Base-by-base conservation (phyloP, 2,113 vertebrate species). In the Indri indri region DNA sequence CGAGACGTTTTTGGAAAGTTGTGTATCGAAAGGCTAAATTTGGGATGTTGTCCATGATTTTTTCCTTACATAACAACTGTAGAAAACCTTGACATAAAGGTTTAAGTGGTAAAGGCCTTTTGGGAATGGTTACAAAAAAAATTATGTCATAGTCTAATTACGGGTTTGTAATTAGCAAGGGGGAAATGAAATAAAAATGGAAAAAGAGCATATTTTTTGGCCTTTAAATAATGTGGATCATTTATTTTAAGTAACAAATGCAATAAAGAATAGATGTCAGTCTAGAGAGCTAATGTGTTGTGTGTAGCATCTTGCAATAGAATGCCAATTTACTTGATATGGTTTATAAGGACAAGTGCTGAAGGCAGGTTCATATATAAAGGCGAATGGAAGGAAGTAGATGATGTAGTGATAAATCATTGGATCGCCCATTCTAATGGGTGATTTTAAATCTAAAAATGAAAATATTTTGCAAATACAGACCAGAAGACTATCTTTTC, bases 221-320 rank as follows among this genome's bases (percentile, higher is more conserved):
- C 22, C 50, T 88, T 76, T 85, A 81, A 54, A 10, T 95, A 85
- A 74, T 66, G 8, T 77, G 54, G 8, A 16, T 54, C 16, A 40
- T 91, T 96, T 54, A n/a, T 61, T 91, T 86, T 87, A 93, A 87
- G 57, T 71, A 54, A 57, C 9, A 54, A 81, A 79, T 71, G 27
- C 40, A 63, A 40, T 83, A 47, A 84, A 95, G 10, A 63, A 20
- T 76, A 57, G 34, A 54, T 74, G 68, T 77, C 63, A 47, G 2
- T 47, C 6, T 83, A 66, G 12, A 88, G 70, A 88, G 8, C 63
- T 74, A n/a, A 42, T 32, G 25, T 73, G 42, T 82, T 71, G 37
- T 83, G 7, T 63, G 20, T 65, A 17, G 11, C 20, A 22, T 76
- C 54, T 25, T 87, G 18, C 16, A 47, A 50, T 90, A 76, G 84